Percentiles rank a stretch among this genome's conserved stretches.
These are phyloP conservation scores for Drosophila novamexicana DNA, from an alignment of 1,140 invertebrate species.

Conservation along the genomic window DNA sequence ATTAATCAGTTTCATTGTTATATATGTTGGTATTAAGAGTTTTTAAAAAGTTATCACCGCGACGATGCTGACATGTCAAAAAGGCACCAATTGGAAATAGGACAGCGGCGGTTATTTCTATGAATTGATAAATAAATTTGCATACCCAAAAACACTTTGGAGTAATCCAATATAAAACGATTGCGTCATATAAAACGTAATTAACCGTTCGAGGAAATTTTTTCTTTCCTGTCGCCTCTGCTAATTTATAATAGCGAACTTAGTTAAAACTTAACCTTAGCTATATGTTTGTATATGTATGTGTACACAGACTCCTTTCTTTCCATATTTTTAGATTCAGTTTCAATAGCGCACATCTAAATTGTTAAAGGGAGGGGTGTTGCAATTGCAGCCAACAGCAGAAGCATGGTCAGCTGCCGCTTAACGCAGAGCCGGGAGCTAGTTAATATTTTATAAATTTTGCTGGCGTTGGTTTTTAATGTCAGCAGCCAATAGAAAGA, in stretches of 20 bases:
- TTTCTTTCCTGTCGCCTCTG: constrained; percentile 35
- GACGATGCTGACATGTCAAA: too few relatives aligned
- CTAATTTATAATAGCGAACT: constrained; percentile 70
- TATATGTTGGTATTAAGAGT: too few relatives aligned
- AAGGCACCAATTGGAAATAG: too few relatives aligned
- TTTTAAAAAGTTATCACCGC: too few relatives aligned
- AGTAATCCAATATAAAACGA: too few relatives aligned
- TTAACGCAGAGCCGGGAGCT: constrained; percentile 38
- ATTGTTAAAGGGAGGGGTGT: constrained; percentile 49
- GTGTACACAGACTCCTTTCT: constrained; percentile 3
- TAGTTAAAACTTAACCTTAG: constrained; percentile 69
- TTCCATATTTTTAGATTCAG: constrained; percentile 55
- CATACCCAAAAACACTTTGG: too few relatives aligned
- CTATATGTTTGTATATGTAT: constrained; percentile 38
- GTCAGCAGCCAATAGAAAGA: constrained; percentile 71
- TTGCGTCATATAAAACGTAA: too few relatives aligned
- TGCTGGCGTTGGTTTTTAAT: constrained; percentile 72
- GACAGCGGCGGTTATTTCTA: too few relatives aligned
- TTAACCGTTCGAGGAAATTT: not conserved
- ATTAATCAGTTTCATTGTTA: too few relatives aligned
- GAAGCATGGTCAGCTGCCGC: constrained; percentile 16
- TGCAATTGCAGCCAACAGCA: constrained; percentile 13
- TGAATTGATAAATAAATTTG: too few relatives aligned
- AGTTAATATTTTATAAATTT: constrained; percentile 82
- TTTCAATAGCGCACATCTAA: constrained; percentile 49